Evolutionary conservation across 2,888 invertebrate species (phyloP).

Genomic region (Aproaerema taeniolella): DNA sequence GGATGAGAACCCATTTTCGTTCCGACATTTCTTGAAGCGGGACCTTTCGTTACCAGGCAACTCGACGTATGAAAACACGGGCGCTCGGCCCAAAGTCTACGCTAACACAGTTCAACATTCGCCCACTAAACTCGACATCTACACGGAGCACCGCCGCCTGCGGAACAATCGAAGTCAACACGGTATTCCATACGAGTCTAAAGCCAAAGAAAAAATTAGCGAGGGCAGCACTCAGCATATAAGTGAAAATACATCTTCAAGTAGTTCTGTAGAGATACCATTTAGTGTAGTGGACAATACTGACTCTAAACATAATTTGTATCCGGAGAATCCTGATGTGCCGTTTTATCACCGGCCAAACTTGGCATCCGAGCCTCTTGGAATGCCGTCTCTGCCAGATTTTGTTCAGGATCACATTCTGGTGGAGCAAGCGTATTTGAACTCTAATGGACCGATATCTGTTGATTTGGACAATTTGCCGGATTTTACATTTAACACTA

Average conservation of each 20-base stretch:
- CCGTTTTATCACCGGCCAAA: slow-evolving; percentile 65
- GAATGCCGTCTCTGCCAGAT: slow-evolving; percentile 85
- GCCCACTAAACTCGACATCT: slow-evolving; percentile 57
- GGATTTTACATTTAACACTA: slow-evolving; percentile 80
- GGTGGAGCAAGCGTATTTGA: slow-evolving; percentile 85
- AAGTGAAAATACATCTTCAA: slow-evolving; percentile 60
- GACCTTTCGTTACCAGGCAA: slow-evolving; percentile 74
- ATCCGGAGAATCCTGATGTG: slow-evolving; percentile 52
- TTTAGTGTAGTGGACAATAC: slow-evolving; percentile 70
- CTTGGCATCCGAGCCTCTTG: slow-evolving; percentile 62
- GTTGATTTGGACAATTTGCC: slow-evolving; percentile 82
- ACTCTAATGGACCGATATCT: slow-evolving; percentile 69
- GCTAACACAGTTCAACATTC: slow-evolving; percentile 70
- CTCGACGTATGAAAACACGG: slow-evolving; percentile 81
- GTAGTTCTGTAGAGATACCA: slow-evolving; percentile 66
- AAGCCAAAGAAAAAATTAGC: slow-evolving; percentile 56
- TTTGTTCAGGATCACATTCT: slow-evolving; percentile 94
- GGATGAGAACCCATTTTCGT: slow-evolving; percentile 89
- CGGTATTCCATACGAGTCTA: slow-evolving; percentile 40
- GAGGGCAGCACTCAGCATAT: slow-evolving; percentile 45
- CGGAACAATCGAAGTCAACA: slow-evolving; percentile 52
- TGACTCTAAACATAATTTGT: slow-evolving; percentile 69
- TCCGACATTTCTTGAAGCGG: slow-evolving; percentile 88
- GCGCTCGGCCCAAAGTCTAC: slow-evolving; percentile 87
- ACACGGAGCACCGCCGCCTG: slow-evolving; percentile 45